phyloP scores from a whole-genome alignment of 2,888 invertebrate genomes.

The Charanyca ferruginea region DNA sequence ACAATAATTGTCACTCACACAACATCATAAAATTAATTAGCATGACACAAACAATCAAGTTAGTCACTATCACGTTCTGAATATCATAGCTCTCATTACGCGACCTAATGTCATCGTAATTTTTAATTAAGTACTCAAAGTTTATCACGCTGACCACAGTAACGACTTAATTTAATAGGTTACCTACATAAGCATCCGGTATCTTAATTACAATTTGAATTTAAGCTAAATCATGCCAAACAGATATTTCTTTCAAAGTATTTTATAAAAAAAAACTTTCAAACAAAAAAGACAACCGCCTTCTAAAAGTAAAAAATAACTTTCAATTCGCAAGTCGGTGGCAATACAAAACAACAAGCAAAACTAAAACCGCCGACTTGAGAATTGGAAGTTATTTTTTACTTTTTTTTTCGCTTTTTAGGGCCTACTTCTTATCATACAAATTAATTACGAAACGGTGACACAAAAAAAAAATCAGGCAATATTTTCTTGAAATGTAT shows the following conservation, averaged over 20 bases:
- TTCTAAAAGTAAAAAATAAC: too few species aligned
- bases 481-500: too few species aligned
- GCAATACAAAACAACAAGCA: too few species aligned
- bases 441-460: too few species aligned
- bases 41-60: constrained; percentile 37
- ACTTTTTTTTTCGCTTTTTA: too few species aligned
- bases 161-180: constrained; percentile 31
- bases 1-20: constrained; percentile 19
- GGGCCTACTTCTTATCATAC: too few species aligned
- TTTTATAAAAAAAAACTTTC: constrained; percentile 4
- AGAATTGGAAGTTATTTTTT: too few species aligned
- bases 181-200: constrained; percentile 19
- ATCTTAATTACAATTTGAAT: constrained; percentile 30
- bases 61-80: constrained; percentile 24
- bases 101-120: constrained; percentile 45
- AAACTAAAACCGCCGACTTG: too few species aligned
- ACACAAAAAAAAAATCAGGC: too few species aligned
- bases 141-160: constrained; percentile 42
- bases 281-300: too few species aligned
- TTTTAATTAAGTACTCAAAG: constrained; percentile 46
- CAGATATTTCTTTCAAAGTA: constrained; percentile 8
- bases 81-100: constrained; percentile 32
- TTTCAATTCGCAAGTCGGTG: too few species aligned
- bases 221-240: constrained; percentile 1
- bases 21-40: constrained; percentile 32